A percentile compares a stretch with the other conserved stretches of the same genome.
These are phyloP conservation scores for Aleiodes leptofemur DNA, from an alignment of 2,888 invertebrate species.

Conservation along the genomic window DNA sequence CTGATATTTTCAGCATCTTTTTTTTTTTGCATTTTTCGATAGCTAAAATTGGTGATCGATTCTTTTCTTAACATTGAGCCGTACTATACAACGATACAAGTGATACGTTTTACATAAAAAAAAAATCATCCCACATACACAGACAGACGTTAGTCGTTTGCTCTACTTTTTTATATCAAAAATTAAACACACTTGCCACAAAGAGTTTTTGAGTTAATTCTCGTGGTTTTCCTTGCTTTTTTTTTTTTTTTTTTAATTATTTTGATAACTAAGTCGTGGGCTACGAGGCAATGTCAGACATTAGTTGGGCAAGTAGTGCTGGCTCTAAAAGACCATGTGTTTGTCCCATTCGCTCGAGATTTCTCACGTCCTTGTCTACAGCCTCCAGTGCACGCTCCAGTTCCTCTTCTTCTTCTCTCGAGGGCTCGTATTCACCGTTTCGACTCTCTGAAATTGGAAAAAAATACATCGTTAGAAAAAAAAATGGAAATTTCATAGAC, in stretches of 20 bases:
- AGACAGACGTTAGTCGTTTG: conserved; percentile 53
- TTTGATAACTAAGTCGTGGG: conserved; percentile 61
- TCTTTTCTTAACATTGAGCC: conserved; percentile 20
- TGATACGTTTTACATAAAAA: conserved; percentile 58
- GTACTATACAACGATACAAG: conserved; percentile 57
- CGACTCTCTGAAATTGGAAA: conserved; percentile 77
- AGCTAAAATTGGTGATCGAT: conserved; percentile 21
- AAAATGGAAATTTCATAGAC: conserved; percentile 36
- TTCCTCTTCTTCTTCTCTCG: conserved; percentile 91
- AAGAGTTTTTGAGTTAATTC: conserved; percentile 5
- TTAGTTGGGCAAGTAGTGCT: conserved; percentile 74
- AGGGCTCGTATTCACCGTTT: conserved; percentile 84
- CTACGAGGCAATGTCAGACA: conserved; percentile 75
- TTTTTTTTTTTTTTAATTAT: conserved; percentile 23
- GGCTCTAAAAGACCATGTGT: conserved; percentile 80
- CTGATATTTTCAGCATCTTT: no score
- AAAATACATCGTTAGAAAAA: conserved; percentile 14
- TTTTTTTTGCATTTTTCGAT: conserved; percentile 15
- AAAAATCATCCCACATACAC: conserved; percentile 66
- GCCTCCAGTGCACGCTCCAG: conserved; percentile 89
- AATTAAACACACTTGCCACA: conserved; percentile 46
- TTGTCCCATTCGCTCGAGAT: conserved; percentile 82
- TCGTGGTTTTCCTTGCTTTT: background rate
- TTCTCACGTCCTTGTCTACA: conserved; percentile 85
- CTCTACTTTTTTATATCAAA: conserved; percentile 43